phyloP scores from a whole-genome alignment of 1,140 invertebrate species.

The Brachionus angularis region DNA sequence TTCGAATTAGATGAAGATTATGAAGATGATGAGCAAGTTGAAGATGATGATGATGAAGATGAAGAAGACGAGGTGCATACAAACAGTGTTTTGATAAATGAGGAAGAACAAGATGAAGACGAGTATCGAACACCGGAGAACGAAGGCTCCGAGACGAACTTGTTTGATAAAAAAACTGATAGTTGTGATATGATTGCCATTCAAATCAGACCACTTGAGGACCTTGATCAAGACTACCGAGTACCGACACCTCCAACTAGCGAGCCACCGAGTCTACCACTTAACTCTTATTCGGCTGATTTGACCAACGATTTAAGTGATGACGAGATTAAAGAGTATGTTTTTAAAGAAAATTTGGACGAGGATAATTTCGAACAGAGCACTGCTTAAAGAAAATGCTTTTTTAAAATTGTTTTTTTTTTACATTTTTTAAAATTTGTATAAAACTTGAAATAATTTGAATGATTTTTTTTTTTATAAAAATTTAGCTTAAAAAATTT shows the following conservation, averaged over 20 bases:
- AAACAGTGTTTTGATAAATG: background rate
- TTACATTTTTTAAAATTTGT: too few relatives aligned
- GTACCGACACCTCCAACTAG: background rate
- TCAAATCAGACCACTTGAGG: background rate
- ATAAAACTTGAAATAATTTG: too few relatives aligned
- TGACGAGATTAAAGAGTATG: slow-evolving; percentile 17
- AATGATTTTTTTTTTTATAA: too few relatives aligned
- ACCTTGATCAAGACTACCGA: background rate
- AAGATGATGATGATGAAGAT: background rate
- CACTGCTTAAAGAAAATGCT: too few relatives aligned
- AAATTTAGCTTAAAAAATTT: too few relatives aligned
- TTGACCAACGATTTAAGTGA: slow-evolving; percentile 25
- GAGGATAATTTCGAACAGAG: background rate
- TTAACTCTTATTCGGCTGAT: background rate
- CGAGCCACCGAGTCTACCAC: background rate
- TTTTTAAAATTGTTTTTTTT: too few relatives aligned
- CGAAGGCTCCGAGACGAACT: too few relatives aligned
- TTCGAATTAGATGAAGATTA: background rate
- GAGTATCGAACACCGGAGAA: background rate
- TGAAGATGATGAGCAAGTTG: background rate
- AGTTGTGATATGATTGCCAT: too few relatives aligned
- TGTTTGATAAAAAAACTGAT: too few relatives aligned
- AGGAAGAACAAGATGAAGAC: background rate
- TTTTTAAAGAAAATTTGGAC: slow-evolving; percentile 12
- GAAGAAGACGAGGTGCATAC: slow-evolving; percentile 2